Base-by-base conservation (phyloP, 2,888 invertebrate genomes). In the Stenodera caucasica region DNA sequence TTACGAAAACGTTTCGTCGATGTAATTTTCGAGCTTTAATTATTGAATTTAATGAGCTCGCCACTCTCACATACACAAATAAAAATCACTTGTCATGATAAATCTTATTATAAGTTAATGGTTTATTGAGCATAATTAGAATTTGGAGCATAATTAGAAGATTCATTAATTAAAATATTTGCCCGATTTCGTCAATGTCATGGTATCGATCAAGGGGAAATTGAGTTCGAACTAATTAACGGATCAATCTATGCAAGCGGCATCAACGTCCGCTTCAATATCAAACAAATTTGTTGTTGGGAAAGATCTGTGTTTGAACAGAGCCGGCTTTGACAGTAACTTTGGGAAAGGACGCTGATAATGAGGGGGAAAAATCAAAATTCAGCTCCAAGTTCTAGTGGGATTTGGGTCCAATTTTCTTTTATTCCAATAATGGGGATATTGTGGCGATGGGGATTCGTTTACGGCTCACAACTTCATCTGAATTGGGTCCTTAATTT, bases 41-140 rank as follows among this genome's bases (percentile, higher is more conserved):
- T 70, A 70, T 55, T 60, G 57, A 9, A 67, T 63, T 66, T 69
- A 71, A 71, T 69, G 65, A 69, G 67, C 62, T 65, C 68, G 67
- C 69, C 63, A 53, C 58, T 64, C 67, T 70, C 70, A 67, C 18
- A 23, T 21, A n/a, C 23, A 6, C 12, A 66, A 54, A 62, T 55
- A 56, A 63, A 70, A 70, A 68, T 65, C 63, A 62, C 70, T 62
- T 66, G 71, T 72, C 72, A 73, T 65, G 69, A 66, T 69, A 68
- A 74, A 72, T 72, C 68, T 67, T 67, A 72, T 70, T 69, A 70
- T 60, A 57, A 63, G 60, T 65, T 72, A 74, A 74, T 72, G 72
- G 74, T 71, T 71, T 70, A 71, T 70, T 70, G 67, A 72, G 67
- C 65, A 64, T 69, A 71, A 71, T 72, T 69, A 65, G 65, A 64